Percentiles rank a stretch among this genome's conserved stretches.
These are phyloP conservation scores for Steinernema scapterisci DNA, from an alignment of 2,888 invertebrate genomes.

Conservation along the genomic window DNA sequence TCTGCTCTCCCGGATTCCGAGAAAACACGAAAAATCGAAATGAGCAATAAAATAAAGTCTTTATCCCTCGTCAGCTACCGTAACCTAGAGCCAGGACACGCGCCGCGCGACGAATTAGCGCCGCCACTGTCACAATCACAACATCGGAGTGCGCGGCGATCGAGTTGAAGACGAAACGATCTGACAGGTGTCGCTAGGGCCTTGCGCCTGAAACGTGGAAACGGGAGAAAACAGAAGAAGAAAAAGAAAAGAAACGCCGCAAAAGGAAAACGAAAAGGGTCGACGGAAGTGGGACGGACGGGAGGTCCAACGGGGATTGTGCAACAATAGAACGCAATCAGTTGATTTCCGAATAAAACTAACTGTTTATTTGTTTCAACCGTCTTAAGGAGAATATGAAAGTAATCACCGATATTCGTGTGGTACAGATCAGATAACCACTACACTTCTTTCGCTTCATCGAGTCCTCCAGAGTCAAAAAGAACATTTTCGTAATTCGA, in stretches of 20 bases:
- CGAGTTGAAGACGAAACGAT: conserved; percentile 11
- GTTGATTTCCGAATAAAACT: too few relatives aligned
- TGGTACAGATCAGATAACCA: too few relatives aligned
- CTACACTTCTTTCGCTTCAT: too few relatives aligned
- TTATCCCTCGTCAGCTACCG: not conserved
- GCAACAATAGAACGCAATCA: too few relatives aligned
- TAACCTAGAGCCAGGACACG: not conserved
- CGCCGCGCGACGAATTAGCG: not conserved
- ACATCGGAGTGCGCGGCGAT: not conserved
- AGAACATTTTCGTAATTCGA: too few relatives aligned
- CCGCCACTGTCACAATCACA: not conserved
- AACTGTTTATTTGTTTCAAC: too few relatives aligned
- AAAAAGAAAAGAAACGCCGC: not conserved
- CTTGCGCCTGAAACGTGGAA: not conserved
- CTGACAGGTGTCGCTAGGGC: not conserved
- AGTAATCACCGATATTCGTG: too few relatives aligned
- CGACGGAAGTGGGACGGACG: not conserved
- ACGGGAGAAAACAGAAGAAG: not conserved
- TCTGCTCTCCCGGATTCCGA: not conserved
- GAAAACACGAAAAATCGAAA: not conserved
- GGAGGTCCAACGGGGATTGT: not conserved
- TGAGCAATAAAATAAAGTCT: conserved; percentile 23
- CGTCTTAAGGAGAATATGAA: too few relatives aligned
- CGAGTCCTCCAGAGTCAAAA: too few relatives aligned
- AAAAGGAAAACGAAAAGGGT: not conserved